These are phyloP conservation scores for Artemia sp. DNA, from an alignment of 2,888 invertebrate species.

Conservation along the genomic window DNA sequence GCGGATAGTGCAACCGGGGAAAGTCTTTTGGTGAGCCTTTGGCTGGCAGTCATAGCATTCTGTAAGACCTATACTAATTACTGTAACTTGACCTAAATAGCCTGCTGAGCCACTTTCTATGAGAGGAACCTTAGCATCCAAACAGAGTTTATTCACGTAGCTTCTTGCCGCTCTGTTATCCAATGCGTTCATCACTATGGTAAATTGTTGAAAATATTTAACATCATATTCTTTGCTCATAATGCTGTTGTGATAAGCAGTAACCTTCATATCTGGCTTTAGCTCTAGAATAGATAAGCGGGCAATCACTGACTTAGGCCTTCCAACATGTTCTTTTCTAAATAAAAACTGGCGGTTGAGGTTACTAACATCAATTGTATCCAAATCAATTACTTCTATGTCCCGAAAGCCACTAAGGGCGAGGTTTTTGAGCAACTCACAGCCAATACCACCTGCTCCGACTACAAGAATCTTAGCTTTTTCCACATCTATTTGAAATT, in stretches of 20 bases:
- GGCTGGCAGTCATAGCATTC: slow-evolving; percentile 95
- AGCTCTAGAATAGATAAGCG: slow-evolving; percentile 69
- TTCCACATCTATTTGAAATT: slow-evolving; percentile 27
- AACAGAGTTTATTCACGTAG: slow-evolving; percentile 96
- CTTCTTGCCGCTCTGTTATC: slow-evolving; percentile 91
- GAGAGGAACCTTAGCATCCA: slow-evolving; percentile 80
- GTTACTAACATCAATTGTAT: slow-evolving; percentile 98
- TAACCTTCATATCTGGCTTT: slow-evolving; percentile 71
- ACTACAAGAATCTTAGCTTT: slow-evolving; percentile 63
- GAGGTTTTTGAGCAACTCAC: slow-evolving; percentile 92
- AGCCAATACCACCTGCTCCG: slow-evolving; percentile 97
- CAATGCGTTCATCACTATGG: slow-evolving; percentile 82
- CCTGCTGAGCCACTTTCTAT: slow-evolving; percentile 96
- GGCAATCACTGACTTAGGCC: slow-evolving; percentile 85
- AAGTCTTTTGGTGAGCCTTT: slow-evolving; percentile 75
- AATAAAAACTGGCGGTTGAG: slow-evolving; percentile 98
- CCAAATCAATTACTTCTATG: slow-evolving; percentile 96
- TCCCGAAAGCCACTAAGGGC: slow-evolving; percentile 80
- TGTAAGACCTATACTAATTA: slow-evolving; percentile 68
- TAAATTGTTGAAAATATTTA: slow-evolving; percentile 76
- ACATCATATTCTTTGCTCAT: slow-evolving; percentile 72
- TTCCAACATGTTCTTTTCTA: slow-evolving; percentile 91
- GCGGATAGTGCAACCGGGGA: slow-evolving; percentile 93
- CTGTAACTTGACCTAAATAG: slow-evolving; percentile 66
- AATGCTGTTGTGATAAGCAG: slow-evolving; percentile 80